Conservation (phyloP, 2,113 vertebrate genomes). For the Anarhynchus alexandrinus region DNA sequence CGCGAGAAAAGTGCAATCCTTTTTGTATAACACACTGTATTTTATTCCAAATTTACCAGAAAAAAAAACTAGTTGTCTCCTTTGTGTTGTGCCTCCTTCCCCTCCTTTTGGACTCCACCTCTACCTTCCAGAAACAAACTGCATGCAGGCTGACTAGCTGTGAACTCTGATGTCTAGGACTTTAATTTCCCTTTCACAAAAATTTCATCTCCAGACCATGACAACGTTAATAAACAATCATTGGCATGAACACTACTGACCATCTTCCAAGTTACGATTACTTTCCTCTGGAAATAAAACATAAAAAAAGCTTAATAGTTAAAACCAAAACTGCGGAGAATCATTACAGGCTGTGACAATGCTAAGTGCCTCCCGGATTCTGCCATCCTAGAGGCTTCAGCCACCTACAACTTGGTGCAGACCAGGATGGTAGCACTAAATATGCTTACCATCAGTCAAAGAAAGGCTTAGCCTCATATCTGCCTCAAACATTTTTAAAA, state of each 20-base stretch:
- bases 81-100: neutral
- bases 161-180: neutral
- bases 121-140: conserved; percentile 19
- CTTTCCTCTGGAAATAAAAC: neutral
- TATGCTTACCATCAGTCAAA: neutral
- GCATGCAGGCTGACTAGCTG: neutral
- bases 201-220: conserved; percentile 26
- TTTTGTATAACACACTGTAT: neutral
- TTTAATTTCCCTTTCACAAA: conserved; percentile 43
- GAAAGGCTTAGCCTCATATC: neutral
- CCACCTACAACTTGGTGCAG: neutral
- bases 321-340: neutral
- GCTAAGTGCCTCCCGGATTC: neutral
- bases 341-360: neutral
- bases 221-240: conserved; percentile 12
- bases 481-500: neutral
- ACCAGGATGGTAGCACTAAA: neutral
- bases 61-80: neutral
- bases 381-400: neutral
- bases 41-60: neutral
- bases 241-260: neutral
- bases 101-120: neutral
- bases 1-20: neutral
- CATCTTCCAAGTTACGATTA: conserved; percentile 32
- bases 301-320: neutral